These are phyloP conservation scores for Hetaerina americana DNA, from an alignment of 1,140 invertebrate genomes.

Conservation along the genomic window DNA sequence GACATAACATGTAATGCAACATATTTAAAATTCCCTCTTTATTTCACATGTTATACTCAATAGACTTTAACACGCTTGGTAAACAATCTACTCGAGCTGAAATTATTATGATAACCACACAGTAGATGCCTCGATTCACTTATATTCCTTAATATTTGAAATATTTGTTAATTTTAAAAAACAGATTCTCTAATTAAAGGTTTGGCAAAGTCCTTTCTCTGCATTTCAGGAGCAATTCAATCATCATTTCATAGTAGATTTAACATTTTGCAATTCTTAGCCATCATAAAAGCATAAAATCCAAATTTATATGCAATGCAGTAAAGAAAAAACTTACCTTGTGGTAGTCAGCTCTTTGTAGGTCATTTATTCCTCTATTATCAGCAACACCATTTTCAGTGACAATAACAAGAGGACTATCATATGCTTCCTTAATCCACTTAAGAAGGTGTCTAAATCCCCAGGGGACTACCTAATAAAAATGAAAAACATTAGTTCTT, in stretches of 20 bases:
- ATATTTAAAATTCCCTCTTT: no score
- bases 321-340: slow-evolving; percentile 29
- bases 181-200: no score
- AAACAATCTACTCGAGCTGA: no score
- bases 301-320: slow-evolving; percentile 27
- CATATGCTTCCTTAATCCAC: slow-evolving; percentile 45
- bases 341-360: slow-evolving; percentile 36
- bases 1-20: no score
- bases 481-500: slow-evolving; percentile 1
- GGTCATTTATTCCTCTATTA: slow-evolving; percentile 35
- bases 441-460: slow-evolving; percentile 50
- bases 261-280: background rate
- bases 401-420: slow-evolving; percentile 45
- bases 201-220: no score
- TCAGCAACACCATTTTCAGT: slow-evolving; percentile 56
- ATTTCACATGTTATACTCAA: no score
- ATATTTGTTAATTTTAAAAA: no score
- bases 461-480: slow-evolving; percentile 36
- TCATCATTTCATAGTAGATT: background rate
- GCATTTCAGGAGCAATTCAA: no score
- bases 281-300: background rate
- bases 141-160: no score
- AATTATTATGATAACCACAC: no score
- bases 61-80: no score
- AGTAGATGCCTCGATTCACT: no score